Evolutionary conservation across 2,113 vertebrate genomes (phyloP).

Genomic region (Macrotis lagotis): DNA sequence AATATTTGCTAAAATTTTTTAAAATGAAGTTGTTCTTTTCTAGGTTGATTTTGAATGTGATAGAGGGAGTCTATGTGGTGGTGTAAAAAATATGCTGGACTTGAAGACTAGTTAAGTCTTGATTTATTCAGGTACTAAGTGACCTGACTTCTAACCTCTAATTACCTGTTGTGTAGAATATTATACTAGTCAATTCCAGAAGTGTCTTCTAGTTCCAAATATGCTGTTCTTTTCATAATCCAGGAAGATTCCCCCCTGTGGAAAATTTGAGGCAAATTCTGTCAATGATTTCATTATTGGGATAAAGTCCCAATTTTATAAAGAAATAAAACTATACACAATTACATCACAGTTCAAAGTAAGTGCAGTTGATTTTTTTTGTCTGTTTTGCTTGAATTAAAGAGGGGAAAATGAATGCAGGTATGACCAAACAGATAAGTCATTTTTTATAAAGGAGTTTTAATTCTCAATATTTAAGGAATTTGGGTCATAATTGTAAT

Average conservation of each 20-base stretch:
- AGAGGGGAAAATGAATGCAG: not conserved
- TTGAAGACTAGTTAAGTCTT: not conserved
- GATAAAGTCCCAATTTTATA: constrained; percentile 7
- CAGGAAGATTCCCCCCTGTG: not conserved
- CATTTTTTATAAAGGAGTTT: not conserved
- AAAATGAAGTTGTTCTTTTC: constrained; percentile 5
- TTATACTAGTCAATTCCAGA: not conserved
- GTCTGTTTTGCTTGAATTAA: not conserved
- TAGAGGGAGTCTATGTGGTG: not conserved
- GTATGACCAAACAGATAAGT: not conserved
- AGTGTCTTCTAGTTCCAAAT: not conserved
- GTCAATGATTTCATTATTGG: not conserved
- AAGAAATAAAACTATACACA: not conserved
- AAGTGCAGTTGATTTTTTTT: not conserved
- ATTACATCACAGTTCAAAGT: not conserved
- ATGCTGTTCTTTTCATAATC: not conserved
- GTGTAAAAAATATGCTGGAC: not conserved
- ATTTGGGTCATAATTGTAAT: not conserved
- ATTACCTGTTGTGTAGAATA: not conserved
- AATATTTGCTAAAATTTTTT: constrained; percentile 21
- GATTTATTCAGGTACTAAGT: not conserved
- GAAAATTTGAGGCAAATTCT: not conserved
- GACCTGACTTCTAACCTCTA: not conserved
- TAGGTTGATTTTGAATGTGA: not conserved
- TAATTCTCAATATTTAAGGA: not conserved